phyloP scores from a whole-genome alignment of 1,140 invertebrate genomes.

The Thrips palmi region DNA sequence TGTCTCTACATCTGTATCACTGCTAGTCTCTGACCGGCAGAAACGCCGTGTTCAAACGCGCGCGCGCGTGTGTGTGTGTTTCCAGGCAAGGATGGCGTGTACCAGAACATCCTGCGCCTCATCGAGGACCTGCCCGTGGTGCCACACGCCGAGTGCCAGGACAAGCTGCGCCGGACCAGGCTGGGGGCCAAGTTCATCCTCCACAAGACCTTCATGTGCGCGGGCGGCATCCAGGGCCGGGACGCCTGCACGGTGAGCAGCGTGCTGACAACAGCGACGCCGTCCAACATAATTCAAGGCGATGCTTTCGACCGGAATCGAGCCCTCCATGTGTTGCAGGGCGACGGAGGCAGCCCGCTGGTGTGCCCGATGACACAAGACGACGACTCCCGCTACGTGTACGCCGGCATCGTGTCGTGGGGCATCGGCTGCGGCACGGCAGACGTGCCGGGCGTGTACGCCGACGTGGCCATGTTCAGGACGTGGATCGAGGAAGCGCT shows the following conservation, averaged over 20 bases:
- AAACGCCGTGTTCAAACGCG: too few species aligned
- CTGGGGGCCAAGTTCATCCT: conserved; percentile 32
- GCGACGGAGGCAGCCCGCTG: conserved; percentile 56
- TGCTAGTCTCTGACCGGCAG: too few species aligned
- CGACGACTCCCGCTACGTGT: conserved; percentile 27
- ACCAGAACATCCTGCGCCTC: conserved; percentile 43
- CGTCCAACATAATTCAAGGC: neutral
- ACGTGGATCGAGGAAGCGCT: conserved; percentile 28
- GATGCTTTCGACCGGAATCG: too few species aligned
- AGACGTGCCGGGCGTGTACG: conserved; percentile 14
- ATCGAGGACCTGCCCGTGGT: conserved; percentile 47
- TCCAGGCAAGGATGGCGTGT: conserved; percentile 20
- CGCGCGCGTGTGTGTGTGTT: too few species aligned
- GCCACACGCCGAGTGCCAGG: conserved; percentile 31
- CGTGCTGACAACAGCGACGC: conserved; percentile 43
- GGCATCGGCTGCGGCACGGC: conserved; percentile 36
- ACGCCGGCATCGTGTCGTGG: conserved; percentile 51
- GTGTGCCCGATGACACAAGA: conserved; percentile 32
- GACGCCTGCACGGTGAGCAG: conserved; percentile 42
- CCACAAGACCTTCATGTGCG: conserved; percentile 30
- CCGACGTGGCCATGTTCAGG: conserved; percentile 7
- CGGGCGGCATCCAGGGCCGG: conserved; percentile 28
- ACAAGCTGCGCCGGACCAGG: conserved; percentile 32
- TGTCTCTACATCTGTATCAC: too few species aligned
- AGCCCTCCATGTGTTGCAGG: conserved; percentile 33